Evolutionary conservation across 2,797 vertebrate species (phyloP), one percentile per base, ranked within the genome.

Genomic region (Acrocephalus scirpaceus): DNA sequence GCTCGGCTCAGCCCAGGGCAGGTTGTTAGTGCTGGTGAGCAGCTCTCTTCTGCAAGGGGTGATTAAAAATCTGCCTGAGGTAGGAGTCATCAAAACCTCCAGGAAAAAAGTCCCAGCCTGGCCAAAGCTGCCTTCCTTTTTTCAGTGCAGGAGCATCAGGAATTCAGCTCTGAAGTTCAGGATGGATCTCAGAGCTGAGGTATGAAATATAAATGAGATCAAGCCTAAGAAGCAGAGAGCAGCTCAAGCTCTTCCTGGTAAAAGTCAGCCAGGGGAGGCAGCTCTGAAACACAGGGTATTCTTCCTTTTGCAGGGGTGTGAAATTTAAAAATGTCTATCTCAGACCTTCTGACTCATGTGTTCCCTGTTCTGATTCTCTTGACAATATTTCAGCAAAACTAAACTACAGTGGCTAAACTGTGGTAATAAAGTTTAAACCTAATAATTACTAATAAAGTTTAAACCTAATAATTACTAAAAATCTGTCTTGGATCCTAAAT

Each of bases 131-230:
- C 32, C 9, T 50, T 73, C 19, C 5, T 4, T 0, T 66, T 88
- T 58, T 38, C 32, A 30, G 44, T 21, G 5, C 3, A 19, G 51
- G 32, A 6, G 6, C 20, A 13, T 23, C 7, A 14, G 0, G 1
- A 70, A 54, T 50, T 57, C 54, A 57, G 25, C 26, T 34, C 71
- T 9, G 18, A 61, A 23, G 16, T 53, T 82, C 34, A 32, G 32
- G 38, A 45, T 32, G 73, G 32, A 77, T 57, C 42, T 81, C 48
- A 42, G 70, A 69, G 50, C 4, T 0, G 0, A 34, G 16, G 10
- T 7, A 17, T 50, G 32, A 92, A 76, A 82, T 27, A 65, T 32
- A 72, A 82, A 86, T 47, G 56, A 85, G 48, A 76, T 61, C 47
- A 73, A 85, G 11, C 4, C 29, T 30, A 29, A 88, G 62, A 34